Base-by-base conservation (phyloP, 2,888 invertebrate species). In the Cosmopolites sordidus region DNA sequence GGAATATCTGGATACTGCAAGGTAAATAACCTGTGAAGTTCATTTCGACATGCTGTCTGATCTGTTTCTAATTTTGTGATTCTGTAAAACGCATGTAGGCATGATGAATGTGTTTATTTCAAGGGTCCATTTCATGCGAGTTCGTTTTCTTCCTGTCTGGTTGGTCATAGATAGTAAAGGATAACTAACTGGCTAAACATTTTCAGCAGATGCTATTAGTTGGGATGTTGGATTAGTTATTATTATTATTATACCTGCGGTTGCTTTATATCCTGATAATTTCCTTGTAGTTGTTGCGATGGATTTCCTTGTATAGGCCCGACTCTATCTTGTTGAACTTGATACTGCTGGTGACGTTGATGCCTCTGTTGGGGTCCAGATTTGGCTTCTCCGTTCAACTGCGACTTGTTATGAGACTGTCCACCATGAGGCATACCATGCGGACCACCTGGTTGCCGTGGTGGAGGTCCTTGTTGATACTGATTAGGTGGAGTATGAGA, bases 341-440 rank as follows among this genome's bases (percentile, higher is more conserved):
- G 58, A 47, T 54, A 73, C 17, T 61, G 58, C 22, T 61, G 62
- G 16, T 60, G 62, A 8, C 55, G 29, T 74, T 58, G 60, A n/a
- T 60, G 58, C 4, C 55, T 37, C 16, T 61, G 62, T 37, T 59
- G 60, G 29, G 59, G 61, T n/a, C 58, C 58, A 3, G 60, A 57
- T 52, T 67, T 68, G 2, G 61, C 27, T n/a, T 71, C 71, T 6
- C 70, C 68, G 58, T 69, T 69, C 65, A 72, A 67, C 52, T 72
- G 68, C 14, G 60, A 50, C 40, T 71, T 61, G 51, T 72, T 73
- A 42, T 71, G 72, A 37, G 66, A 68, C 39, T 73, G 71, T 5
- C 38, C 47, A 12, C 43, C 43, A 18, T 51, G 58, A 1, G 46
- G 53, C 29, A 54, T 48, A 48, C 72, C 71, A 48, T 56, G 54